These are phyloP conservation scores for Cheilosia scutellata DNA, from an alignment of 2,888 invertebrate genomes.

Conservation along the genomic window DNA sequence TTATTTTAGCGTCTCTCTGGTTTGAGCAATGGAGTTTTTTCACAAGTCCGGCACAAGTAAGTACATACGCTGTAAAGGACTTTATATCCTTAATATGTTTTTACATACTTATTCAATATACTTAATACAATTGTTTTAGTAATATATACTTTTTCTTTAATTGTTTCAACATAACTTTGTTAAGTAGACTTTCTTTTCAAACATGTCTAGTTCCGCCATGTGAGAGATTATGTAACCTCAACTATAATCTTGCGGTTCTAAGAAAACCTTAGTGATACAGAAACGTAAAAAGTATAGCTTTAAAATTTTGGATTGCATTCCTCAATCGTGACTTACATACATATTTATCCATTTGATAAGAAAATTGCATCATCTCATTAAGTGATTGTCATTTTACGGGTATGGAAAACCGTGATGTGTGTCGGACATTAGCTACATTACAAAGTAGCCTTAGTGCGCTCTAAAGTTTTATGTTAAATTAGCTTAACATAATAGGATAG, in stretches of 20 bases:
- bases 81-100: constrained; percentile 63
- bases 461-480: too few relatives aligned
- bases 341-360: constrained; percentile 3
- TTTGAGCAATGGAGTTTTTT: constrained; percentile 79
- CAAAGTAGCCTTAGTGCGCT: too few relatives aligned
- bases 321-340: neutral
- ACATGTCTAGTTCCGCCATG: constrained; percentile 52
- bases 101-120: neutral
- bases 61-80: constrained; percentile 79
- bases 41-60: constrained; percentile 82
- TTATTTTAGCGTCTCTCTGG: constrained; percentile 78
- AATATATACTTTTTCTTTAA: neutral
- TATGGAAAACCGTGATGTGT: constrained; percentile 2
- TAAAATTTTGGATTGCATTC: too few relatives aligned
- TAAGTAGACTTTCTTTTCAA: constrained; percentile 2
- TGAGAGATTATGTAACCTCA: constrained; percentile 75
- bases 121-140: neutral
- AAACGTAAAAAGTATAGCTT: neutral
- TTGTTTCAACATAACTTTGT: neutral
- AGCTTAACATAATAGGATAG: too few relatives aligned
- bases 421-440: neutral
- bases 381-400: constrained; percentile 1
- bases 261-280: neutral
- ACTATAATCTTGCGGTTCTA: constrained; percentile 5
- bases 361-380: constrained; percentile 51